phyloP scores from a whole-genome alignment of 1,140 invertebrate species.

The Drosophila pseudoobscura region DNA sequence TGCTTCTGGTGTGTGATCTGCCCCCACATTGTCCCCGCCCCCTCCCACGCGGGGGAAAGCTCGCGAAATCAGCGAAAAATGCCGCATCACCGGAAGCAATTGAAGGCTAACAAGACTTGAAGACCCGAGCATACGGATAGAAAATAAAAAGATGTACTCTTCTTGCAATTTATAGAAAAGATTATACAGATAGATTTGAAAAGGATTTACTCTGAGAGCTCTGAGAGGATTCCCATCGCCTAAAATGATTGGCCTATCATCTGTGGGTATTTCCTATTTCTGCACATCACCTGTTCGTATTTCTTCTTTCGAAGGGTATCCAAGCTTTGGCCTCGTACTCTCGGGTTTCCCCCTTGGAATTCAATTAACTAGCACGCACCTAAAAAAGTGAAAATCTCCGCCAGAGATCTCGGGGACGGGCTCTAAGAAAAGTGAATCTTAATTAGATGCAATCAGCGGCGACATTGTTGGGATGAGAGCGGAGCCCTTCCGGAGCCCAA shows the following conservation, averaged over 20 bases:
- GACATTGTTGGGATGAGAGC: slow-evolving; percentile 29
- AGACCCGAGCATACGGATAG: background rate
- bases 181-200: no score
- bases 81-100: slow-evolving; percentile 40
- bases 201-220: no score
- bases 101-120: slow-evolving; percentile 18
- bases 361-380: slow-evolving; percentile 50
- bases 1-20: slow-evolving; percentile 6
- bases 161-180: no score
- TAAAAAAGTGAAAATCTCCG: slow-evolving; percentile 70
- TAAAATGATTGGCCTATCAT: no score
- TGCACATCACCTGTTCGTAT: background rate
- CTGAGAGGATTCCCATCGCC: no score
- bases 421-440: slow-evolving; percentile 51
- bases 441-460: slow-evolving; percentile 70
- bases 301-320: background rate
- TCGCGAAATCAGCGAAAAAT: slow-evolving; percentile 12
- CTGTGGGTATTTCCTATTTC: no score
- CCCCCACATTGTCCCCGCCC: slow-evolving; percentile 6
- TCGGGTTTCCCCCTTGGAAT: slow-evolving; percentile 14
- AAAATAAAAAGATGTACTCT: background rate
- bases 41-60: background rate
- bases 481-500: slow-evolving; percentile 31
- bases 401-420: background rate
- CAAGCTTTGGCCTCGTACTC: background rate